Evolutionary conservation across 2,113 vertebrate species (phyloP), one percentile per base, ranked within the genome.

Genomic region (Crotalus viridis): DNA sequence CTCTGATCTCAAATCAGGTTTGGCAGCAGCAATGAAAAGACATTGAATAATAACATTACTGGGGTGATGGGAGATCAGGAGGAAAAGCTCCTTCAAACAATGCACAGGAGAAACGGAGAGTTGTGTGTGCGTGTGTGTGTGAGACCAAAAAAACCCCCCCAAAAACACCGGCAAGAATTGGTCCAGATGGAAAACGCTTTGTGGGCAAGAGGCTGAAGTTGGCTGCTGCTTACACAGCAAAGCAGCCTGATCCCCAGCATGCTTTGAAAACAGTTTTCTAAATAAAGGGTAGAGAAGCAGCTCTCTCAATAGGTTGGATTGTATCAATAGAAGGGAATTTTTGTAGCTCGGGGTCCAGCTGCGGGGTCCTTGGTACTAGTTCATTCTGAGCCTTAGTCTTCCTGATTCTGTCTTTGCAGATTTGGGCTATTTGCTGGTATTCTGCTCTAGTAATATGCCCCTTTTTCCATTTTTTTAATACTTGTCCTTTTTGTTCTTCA

Each of bases 11-110:
- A 98, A 98, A 98, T 98, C 97, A 97, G 91, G 97, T 98, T 98
- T 98, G 98, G 97, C 98, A 98, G 96, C 6, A 86, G 95, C 96
- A 98, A 98, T 98, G 98, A 98, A 98, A 98, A 98, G 97, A 96
- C 97, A 97, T 97, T 96, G 96, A 95, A 95, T 97, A 98, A 98
- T 98, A 96, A 93, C 94, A 96, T 97, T 97, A 97, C 59, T 90
- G 91, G 95, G 95, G 94, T 96, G 96, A 97, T 94, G 97, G 97
- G 96, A 94, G 93, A 95, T 94, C 91, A 96, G 92, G 94, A 96
- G 95, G 94, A 96, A 95, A 94, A 69, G 95, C 92, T 93, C 96
- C 87, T 46, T 87, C 33, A 10, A 95, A 92, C 87, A 7, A 48
- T 3, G n/a, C 2, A 59, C 93, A 39, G 10, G 88, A 46, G 7